phyloP scores from a whole-genome alignment of 2,113 vertebrate species.

The Connochaetes taurinus region DNA sequence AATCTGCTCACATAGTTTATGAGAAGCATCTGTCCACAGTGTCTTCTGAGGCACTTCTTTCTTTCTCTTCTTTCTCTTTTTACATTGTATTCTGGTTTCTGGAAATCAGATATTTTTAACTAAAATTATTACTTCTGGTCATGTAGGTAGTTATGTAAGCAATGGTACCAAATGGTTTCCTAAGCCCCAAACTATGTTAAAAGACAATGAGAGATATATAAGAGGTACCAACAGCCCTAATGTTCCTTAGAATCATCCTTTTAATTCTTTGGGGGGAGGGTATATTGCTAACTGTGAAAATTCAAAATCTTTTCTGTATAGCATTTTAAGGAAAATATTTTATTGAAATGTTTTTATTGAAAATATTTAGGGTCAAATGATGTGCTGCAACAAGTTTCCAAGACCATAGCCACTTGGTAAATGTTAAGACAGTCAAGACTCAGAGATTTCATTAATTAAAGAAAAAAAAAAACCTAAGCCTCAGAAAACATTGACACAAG shows the following conservation, averaged over 20 bases:
- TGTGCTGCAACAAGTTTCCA: not conserved
- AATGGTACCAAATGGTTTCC: not conserved
- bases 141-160: not conserved
- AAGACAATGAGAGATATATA: not conserved
- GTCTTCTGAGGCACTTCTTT: conserved; percentile 5
- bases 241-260: not conserved
- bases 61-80: not conserved
- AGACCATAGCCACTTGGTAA: conserved; percentile 6
- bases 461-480: conserved; percentile 57
- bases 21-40: not conserved
- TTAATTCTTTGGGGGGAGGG: not conserved
- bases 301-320: not conserved
- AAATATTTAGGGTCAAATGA: not conserved
- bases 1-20: conserved; percentile 24
- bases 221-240: not conserved
- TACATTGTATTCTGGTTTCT: not conserved
- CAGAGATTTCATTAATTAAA: conserved; percentile 23
- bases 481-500: not conserved
- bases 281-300: not conserved
- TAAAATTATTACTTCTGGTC: not conserved
- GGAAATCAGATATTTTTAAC: conserved; percentile 20
- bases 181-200: conserved; percentile 22
- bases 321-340: not conserved
- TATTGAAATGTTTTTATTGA: conserved; percentile 38
- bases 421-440: conserved; percentile 27